These are phyloP conservation scores for Patella caerulea DNA, from an alignment of 2,888 invertebrate genomes.

Conservation along the genomic window DNA sequence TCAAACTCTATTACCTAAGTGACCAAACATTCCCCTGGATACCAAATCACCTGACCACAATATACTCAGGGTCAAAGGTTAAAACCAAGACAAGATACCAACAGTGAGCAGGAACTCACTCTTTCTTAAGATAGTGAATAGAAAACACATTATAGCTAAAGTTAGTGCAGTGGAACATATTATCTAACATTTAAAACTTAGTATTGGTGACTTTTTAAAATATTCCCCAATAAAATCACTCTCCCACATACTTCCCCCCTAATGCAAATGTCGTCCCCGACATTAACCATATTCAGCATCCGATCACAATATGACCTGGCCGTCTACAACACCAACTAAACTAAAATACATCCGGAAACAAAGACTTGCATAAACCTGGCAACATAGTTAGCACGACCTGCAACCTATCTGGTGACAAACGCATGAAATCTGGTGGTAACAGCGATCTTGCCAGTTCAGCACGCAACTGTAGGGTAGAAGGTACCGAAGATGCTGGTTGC, in stretches of 20 bases:
- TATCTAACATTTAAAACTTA: constrained; percentile 2
- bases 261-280: constrained; percentile 1
- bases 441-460: background rate
- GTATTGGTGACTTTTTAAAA: background rate
- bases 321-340: background rate
- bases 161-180: background rate
- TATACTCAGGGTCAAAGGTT: background rate
- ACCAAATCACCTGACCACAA: too few relatives aligned
- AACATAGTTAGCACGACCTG: background rate
- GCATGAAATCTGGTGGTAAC: background rate
- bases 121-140: background rate
- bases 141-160: background rate
- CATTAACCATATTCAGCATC: background rate
- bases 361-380: background rate
- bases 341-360: background rate
- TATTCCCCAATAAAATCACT: constrained; percentile 3
- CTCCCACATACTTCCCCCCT: background rate
- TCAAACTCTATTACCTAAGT: too few relatives aligned
- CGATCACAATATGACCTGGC: background rate
- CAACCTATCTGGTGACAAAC: background rate
- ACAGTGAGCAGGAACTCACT: background rate
- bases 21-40: too few relatives aligned
- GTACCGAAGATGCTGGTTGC: background rate
- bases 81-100: background rate
- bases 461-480: background rate